These are phyloP conservation scores for Drosophila malerkotliana DNA, from an alignment of 1,140 invertebrate genomes.

Conservation along the genomic window DNA sequence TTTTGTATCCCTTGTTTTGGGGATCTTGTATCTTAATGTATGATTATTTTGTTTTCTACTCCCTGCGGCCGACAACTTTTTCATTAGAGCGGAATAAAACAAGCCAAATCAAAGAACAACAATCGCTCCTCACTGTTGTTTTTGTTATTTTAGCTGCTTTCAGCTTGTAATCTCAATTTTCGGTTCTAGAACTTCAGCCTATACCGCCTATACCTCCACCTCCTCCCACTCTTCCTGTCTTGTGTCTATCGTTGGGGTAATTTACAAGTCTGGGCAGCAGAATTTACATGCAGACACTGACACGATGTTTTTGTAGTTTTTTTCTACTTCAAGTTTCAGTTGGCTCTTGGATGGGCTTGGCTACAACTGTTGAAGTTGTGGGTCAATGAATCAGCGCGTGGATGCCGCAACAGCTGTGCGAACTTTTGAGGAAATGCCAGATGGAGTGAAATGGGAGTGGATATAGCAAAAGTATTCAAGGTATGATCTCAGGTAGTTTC, in stretches of 20 bases:
- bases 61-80: conserved; percentile 53
- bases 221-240: conserved; percentile 25
- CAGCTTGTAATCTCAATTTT: conserved; percentile 58
- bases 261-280: conserved; percentile 65
- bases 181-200: conserved; percentile 26
- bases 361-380: conserved; percentile 51
- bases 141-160: conserved; percentile 73
- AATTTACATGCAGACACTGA: conserved; percentile 64
- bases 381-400: conserved; percentile 72
- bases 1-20: conserved; percentile 18
- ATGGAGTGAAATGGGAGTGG: conserved; percentile 32
- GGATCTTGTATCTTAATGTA: conserved; percentile 52
- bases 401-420: conserved; percentile 67
- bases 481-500: conserved; percentile 13
- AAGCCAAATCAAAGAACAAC: conserved; percentile 53
- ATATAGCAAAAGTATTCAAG: conserved; percentile 6
- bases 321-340: conserved; percentile 1
- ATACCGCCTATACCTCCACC: not conserved
- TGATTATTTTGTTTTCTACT: conserved; percentile 68
- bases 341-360: conserved; percentile 38
- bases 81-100: conserved; percentile 67
- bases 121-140: conserved; percentile 42
- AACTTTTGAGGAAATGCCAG: conserved; percentile 35
- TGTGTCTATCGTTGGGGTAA: conserved; percentile 57
- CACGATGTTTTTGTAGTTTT: conserved; percentile 36